phyloP scores from a whole-genome alignment of 2,113 vertebrate species.

The Dicentrarchus labrax region DNA sequence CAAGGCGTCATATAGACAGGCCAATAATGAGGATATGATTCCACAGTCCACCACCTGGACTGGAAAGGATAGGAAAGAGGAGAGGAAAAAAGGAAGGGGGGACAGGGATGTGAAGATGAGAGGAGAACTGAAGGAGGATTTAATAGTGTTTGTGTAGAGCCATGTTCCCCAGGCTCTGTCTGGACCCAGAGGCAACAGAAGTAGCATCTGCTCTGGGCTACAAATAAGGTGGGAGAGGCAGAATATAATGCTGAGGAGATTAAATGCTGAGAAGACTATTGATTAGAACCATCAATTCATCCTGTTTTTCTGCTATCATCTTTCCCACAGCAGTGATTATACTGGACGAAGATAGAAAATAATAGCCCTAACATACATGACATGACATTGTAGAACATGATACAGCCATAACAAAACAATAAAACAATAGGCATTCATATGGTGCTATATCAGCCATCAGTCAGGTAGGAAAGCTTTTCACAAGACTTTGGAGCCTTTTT shows the following conservation, averaged over 20 bases:
- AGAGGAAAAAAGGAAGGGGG: neutral
- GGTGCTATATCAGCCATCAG: neutral
- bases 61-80: conserved; percentile 11
- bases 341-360: neutral
- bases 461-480: neutral
- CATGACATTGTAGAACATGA: neutral
- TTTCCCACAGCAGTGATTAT: conserved; percentile 14
- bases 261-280: conserved; percentile 20
- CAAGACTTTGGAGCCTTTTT: neutral
- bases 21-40: conserved; percentile 64
- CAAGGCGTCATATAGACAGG: conserved; percentile 47
- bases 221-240: neutral
- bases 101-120: conserved; percentile 39
- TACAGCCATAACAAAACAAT: neutral
- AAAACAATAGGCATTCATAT: neutral
- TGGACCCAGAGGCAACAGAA: conserved; percentile 62
- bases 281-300: conserved; percentile 39
- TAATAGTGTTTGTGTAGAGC: conserved; percentile 61
- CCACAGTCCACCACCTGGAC: conserved; percentile 45
- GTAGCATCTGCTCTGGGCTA: conserved; percentile 52
- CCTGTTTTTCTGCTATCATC: neutral
- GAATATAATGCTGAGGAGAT: conserved; percentile 13
- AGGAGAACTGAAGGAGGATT: conserved; percentile 45
- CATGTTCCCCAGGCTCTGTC: conserved; percentile 62
- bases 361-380: neutral